Evolutionary conservation across 1,140 invertebrate species (phyloP).

Genomic region (Gryllus bimaculatus): DNA sequence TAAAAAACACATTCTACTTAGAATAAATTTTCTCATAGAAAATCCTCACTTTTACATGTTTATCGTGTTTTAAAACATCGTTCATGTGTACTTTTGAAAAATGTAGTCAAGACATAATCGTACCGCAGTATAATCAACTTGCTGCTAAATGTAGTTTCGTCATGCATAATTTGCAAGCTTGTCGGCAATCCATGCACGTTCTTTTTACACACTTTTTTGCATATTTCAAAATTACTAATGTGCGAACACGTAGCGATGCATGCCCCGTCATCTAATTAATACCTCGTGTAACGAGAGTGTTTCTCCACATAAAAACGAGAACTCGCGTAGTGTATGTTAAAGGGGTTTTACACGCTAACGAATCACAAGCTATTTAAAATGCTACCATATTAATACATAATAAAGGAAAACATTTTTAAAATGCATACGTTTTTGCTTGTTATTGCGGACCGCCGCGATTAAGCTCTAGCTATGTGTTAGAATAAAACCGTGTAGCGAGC

Average conservation of each 20-base stretch:
- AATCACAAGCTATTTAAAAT: neutral
- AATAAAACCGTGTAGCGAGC: too few species aligned
- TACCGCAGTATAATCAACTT: too few species aligned
- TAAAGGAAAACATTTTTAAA: neutral
- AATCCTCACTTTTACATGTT: too few species aligned
- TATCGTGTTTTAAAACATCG: too few species aligned
- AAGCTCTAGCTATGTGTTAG: neutral
- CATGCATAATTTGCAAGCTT: neutral
- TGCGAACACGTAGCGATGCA: neutral
- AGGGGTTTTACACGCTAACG: neutral
- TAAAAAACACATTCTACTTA: too few species aligned
- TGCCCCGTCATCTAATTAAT: neutral
- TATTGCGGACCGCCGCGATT: neutral
- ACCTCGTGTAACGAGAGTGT: neutral
- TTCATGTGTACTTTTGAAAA: too few species aligned
- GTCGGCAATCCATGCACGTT: neutral
- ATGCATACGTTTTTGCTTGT: neutral
- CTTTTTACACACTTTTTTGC: neutral
- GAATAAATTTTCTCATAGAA: too few species aligned
- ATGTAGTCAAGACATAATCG: too few species aligned
- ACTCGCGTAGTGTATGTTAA: neutral
- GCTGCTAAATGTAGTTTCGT: too few species aligned
- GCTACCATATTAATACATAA: neutral
- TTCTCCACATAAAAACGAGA: neutral
- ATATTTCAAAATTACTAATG: neutral